Base-by-base conservation (phyloP, 2,888 invertebrate species). In the Hydroisotoma schaefferi region DNA sequence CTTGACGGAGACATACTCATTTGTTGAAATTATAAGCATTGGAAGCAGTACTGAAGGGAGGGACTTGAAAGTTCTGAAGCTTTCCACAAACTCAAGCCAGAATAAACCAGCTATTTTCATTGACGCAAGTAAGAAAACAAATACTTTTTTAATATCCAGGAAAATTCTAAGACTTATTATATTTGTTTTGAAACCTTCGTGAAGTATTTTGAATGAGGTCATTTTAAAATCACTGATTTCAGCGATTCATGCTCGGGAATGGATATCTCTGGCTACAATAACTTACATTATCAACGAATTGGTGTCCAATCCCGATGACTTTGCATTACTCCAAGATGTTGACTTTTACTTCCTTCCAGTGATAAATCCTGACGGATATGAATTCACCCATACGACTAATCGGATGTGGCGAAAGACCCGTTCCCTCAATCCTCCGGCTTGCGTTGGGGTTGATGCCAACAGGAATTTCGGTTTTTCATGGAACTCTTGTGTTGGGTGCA, bases 191-290 rank as follows among this genome's bases (percentile, higher is more conserved):
- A 10, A 56, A 47, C 49, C n/a, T n/a, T n/a, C n/a, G n/a, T n/a
- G n/a, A n/a, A n/a, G n/a, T n/a, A n/a, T n/a, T n/a, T 33, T 33
- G 6, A 33, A 33, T 33, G 33, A 33, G n/a, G n/a, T n/a, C n/a
- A n/a, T n/a, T n/a, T n/a, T n/a, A n/a, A n/a, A n/a, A n/a, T n/a
- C n/a, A n/a, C n/a, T n/a, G 12, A 33, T 55, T 29, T 8, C n/a
- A 43, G 61, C 89, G 15, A 90, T 91, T 67, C 92, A 93, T 73
- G 88, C 91, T 0, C 82, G 94, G 23, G 95, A 95, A 80, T 95
- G 63, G 61, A 67, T 67, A 29, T 37, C 59, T 12, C 18, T 57
- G 15, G 58, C 67, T 1, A 61, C 63, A 0, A 59, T 55, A 2
- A 61, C 57, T 6, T 67, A 61, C 55, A 59, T 67, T 5, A 67